Evolutionary conservation across 2,113 vertebrate genomes (phyloP).

Genomic region (Gambusia affinis): DNA sequence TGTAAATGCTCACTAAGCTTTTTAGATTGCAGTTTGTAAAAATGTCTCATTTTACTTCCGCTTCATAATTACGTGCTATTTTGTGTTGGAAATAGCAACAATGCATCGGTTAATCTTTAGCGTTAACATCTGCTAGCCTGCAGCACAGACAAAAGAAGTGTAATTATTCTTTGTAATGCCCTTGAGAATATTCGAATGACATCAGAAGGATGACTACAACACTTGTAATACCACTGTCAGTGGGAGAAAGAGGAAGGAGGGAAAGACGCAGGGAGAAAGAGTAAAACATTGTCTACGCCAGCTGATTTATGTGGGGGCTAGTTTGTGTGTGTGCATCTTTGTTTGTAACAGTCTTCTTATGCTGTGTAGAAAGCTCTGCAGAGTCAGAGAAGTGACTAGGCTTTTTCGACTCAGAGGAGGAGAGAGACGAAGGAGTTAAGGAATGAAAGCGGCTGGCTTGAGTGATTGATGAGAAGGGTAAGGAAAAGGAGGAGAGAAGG

Average conservation of each 20-base stretch:
- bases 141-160: slow-evolving; percentile 17
- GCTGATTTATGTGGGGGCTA: slow-evolving; percentile 20
- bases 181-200: slow-evolving; percentile 17
- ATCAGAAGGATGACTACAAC: slow-evolving; percentile 56
- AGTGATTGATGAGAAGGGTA: slow-evolving; percentile 26
- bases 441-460: slow-evolving; percentile 35
- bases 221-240: slow-evolving; percentile 23
- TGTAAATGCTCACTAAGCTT: not conserved
- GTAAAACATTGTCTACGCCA: slow-evolving; percentile 39
- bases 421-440: slow-evolving; percentile 16
- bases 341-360: slow-evolving; percentile 57
- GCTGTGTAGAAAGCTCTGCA: slow-evolving; percentile 63
- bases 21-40: not conserved
- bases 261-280: slow-evolving; percentile 29
- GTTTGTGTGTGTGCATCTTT: slow-evolving; percentile 24
- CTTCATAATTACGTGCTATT: not conserved
- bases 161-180: slow-evolving; percentile 30
- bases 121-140: slow-evolving; percentile 9
- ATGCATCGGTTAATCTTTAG: not conserved
- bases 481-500: slow-evolving; percentile 28
- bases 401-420: slow-evolving; percentile 19
- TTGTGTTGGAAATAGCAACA: not conserved
- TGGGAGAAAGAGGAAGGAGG: slow-evolving; percentile 38
- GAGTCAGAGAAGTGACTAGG: slow-evolving; percentile 67
- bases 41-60: not conserved